Base-by-base conservation (phyloP, 2,113 vertebrate species). In the Phrynosoma platyrhinos region DNA sequence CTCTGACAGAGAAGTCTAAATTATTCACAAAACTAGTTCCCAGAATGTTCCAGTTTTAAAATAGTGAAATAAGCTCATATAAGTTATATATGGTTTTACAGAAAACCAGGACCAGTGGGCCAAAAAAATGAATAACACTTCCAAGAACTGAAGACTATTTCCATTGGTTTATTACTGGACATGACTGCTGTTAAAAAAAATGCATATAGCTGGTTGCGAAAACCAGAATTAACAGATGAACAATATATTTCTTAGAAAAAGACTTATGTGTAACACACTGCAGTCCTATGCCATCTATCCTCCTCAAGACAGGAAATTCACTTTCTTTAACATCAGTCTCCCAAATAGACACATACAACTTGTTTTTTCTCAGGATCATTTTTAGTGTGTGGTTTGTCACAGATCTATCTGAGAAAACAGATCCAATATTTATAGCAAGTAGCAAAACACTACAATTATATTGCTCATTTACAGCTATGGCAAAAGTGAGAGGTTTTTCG, bases 341-440 rank as follows among this genome's bases (percentile, higher is more conserved):
- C 92, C 74, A 94, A 91, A 89, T 55, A 91, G 82, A 27, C 64
- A 85, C 1, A 77, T 21, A n/a, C 30, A 71, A 92, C 82, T 91
- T 87, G 42, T 47, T 82, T 83, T 23, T 86, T 90, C 25, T 86
- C 75, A 47, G 47, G 32, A 69, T 64, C 36, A 74, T 84, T 92
- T 91, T 82, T 66, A 81, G 55, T 32, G 12, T 72, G 47, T 71
- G 82, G 53, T 90, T 95, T 93, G 87, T 91, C 66, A 88, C 14
- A 92, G 52, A 36, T 86, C 79, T 87, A 89, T 75, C 52, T 91
- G 27, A 93, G 76, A 93, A 91, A 91, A 92, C 23, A 77, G 23
- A 93, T 1, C 79, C 18, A 86, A 72, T 52, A 55, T 9, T 87
- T 62, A 84, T 58, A 81, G 30, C 1, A 85, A 79, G 6, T 2